These are phyloP conservation scores for Orius insidiosus DNA, from an alignment of 1,140 invertebrate genomes.

Conservation along the genomic window DNA sequence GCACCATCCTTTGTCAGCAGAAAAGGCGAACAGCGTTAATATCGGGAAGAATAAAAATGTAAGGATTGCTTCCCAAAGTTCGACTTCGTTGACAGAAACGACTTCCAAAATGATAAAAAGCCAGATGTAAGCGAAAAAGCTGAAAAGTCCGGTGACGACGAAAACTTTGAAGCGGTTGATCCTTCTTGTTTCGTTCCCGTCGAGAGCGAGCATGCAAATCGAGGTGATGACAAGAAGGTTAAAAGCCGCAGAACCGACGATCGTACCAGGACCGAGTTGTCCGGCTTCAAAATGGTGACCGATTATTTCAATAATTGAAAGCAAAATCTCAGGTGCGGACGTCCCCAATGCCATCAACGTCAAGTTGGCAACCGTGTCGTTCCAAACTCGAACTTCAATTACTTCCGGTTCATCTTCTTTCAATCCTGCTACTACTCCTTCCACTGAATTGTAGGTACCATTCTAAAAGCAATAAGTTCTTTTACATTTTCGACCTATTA, in stretches of 20 bases:
- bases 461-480: too few relatives aligned
- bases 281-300: constrained; percentile 34
- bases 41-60: constrained; percentile 42
- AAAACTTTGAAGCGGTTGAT: constrained; percentile 40
- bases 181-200: constrained; percentile 29
- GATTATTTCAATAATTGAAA: constrained; percentile 43
- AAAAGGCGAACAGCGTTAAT: constrained; percentile 33
- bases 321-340: constrained; percentile 44
- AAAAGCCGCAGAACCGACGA: constrained; percentile 49
- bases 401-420: constrained; percentile 23
- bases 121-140: constrained; percentile 47
- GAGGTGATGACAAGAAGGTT: constrained; percentile 41
- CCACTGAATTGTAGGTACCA: constrained; percentile 20
- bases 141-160: constrained; percentile 35
- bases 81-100: constrained; percentile 31
- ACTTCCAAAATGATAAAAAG: constrained; percentile 36
- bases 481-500: too few relatives aligned
- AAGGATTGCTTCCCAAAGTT: constrained; percentile 42
- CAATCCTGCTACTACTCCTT: constrained; percentile 18
- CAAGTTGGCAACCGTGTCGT: constrained; percentile 49
- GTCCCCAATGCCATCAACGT: constrained; percentile 49
- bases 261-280: constrained; percentile 41
- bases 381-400: constrained; percentile 33
- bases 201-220: constrained; percentile 37
- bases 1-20: constrained; percentile 31